Evolutionary conservation across 2,888 invertebrate genomes (phyloP).

Genomic region (Andricus quercusramuli): DNA sequence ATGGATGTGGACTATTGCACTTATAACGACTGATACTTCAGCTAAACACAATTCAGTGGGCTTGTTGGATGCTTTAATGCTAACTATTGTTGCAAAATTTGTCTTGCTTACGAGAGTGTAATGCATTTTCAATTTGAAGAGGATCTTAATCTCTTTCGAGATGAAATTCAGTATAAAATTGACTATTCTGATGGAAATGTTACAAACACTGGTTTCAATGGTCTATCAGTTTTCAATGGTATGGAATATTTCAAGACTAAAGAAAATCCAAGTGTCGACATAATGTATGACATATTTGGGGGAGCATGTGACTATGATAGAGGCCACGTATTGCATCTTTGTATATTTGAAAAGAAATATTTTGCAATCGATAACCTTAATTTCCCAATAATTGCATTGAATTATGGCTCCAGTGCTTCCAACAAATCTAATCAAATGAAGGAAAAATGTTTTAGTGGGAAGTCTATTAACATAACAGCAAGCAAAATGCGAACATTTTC

Average conservation of each 20-base stretch:
- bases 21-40: no score
- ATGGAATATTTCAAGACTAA: background rate
- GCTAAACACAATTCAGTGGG: no score
- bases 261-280: background rate
- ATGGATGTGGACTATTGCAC: background rate
- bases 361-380: background rate
- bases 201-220: background rate
- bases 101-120: background rate
- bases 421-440: no score
- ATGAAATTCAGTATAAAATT: background rate
- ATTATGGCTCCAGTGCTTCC: no score
- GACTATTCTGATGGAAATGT: background rate
- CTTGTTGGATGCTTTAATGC: background rate
- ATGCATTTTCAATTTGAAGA: background rate
- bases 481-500: no score
- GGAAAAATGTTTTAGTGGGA: no score
- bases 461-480: no score
- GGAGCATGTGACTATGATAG: background rate
- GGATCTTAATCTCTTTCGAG: background rate
- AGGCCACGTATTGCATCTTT: no score
- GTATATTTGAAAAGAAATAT: no score
- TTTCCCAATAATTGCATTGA: background rate
- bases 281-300: background rate
- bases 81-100: no score
- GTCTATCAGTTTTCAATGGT: background rate